Base-by-base conservation (phyloP, 2,797 vertebrate species). In the Pipistrellus pygmaeus region DNA sequence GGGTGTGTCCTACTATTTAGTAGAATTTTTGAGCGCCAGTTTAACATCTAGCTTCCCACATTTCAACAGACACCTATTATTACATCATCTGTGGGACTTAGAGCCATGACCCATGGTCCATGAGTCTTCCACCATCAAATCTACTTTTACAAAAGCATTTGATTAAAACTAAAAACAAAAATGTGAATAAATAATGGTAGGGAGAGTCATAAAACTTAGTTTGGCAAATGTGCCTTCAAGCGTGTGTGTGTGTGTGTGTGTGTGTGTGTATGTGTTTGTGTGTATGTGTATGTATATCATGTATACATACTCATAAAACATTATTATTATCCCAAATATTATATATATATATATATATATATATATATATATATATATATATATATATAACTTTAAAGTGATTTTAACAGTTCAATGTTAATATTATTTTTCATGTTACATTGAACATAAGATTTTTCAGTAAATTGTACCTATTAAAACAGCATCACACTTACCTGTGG, bases 401-500 rank as follows among this genome's bases (percentile, higher is more conserved):
- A 62, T 62, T 62, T 62, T 62, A 14, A 62, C 57, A 14, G 27
- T 30, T 62, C 13, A 62, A 62, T 62, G 60, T 89, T 55, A 32
- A 78, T 78, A 17, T 87, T 62, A 35, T n/a, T 51, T 20, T 38
- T 57, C 57, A 51, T 53, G 32, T 69, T 60, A 77, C 8, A 86
- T 64, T 84, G 14, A 41, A 41, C 18, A 51, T 6, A 30, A 1
- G 46, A 8, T 35, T 69, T 82, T 64, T 66, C 38, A 23, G 7
- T 12, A 17, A 2, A 0, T 27, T 11, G 5, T 20, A 53, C 4
- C 30, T 32, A n/a, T 13, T 57, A 30, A 76, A 62, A 21, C 5
- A 57, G 46, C 11, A 0, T 9, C 32, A 14, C 2, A 92, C 89
- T 97, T 98, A 98, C 98, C 98, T 98, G 98, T 30, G 98, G 98